Evolutionary conservation across 1,140 invertebrate genomes (phyloP).

Genomic region (Prorops nasuta): DNA sequence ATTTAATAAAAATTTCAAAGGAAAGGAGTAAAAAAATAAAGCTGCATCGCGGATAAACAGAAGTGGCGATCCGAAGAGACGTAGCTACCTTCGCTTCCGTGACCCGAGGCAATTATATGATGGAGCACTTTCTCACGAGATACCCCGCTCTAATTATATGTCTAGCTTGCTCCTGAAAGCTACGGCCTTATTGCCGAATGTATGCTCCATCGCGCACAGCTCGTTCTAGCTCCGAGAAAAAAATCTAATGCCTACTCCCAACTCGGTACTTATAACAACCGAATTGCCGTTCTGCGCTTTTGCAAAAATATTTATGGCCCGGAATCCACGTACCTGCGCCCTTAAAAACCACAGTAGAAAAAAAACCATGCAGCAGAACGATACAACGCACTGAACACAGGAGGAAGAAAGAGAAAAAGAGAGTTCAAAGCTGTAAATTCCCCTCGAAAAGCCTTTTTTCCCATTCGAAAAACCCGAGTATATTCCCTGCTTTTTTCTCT

Average conservation of each 20-base stretch:
- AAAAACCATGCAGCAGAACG: too few species aligned
- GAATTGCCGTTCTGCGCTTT: too few species aligned
- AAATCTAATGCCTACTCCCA: slow-evolving; percentile 41
- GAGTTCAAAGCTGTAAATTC: too few species aligned
- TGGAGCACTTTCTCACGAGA: slow-evolving; percentile 50
- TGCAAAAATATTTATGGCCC: too few species aligned
- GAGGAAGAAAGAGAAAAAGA: too few species aligned
- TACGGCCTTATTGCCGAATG: slow-evolving; percentile 49
- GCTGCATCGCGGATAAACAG: neutral
- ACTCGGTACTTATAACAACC: neutral
- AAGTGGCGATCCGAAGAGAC: neutral
- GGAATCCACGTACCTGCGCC: too few species aligned
- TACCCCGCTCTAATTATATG: slow-evolving; percentile 51
- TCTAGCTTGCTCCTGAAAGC: slow-evolving; percentile 51
- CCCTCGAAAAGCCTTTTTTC: too few species aligned
- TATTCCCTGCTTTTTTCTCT: too few species aligned
- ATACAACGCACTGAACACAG: too few species aligned
- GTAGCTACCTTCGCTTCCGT: slow-evolving; percentile 38
- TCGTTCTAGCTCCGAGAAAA: slow-evolving; percentile 20
- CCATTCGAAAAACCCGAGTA: too few species aligned
- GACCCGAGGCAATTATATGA: slow-evolving; percentile 44
- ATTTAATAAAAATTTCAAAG: neutral
- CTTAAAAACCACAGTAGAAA: too few species aligned
- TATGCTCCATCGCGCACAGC: slow-evolving; percentile 13
- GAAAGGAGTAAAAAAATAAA: neutral